Evolutionary conservation across 1,140 invertebrate genomes (phyloP), one percentile per base, ranked within the genome.

Genomic region (Caenorhabditis tropicalis): DNA sequence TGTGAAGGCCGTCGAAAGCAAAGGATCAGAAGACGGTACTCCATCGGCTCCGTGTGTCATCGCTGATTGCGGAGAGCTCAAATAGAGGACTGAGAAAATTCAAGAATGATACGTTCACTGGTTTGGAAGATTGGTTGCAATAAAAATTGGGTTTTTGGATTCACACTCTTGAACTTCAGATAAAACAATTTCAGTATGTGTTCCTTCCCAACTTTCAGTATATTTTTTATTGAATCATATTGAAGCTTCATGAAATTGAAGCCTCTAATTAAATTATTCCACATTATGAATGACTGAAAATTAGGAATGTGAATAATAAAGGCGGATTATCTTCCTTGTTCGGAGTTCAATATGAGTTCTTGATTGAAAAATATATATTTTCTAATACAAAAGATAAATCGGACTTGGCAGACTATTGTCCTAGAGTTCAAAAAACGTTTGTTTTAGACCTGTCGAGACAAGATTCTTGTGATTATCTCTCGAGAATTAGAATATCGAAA

Each of bases 1-100:
- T 12, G 92, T 98, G 0, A 95, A 95, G 89, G 95, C 95, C 91
- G 95, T 98, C 90, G 96, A 98, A 49, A 82, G 33, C 21, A 82
- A 89, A 27, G 89, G 89, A 43, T 87, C 86, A 9, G 82, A 90
- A 39, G 87, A 84, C 43, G 86, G 86, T 2, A 83, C 87, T 31
- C 79, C 86, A 12, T n/a, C 79, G 49, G 29, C 36, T 39, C 48
- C 87, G 1, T 70, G 56, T 43, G 46, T 86, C 53, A 86, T 87
- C 31, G 53, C 84, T 24, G 86, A 87, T 85, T 87, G 86, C 33
- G 86, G 86, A 58, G 86, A 87, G 46, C 79, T 87, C 1, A 74
- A 74, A n/a, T 74, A 56, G n/a, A 56, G 39, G 5, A 43, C 39
- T 43, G 12, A n/a, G n/a, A n/a, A n/a, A n/a, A n/a, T n/a, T n/a